Evolutionary conservation across 64 coral and sea anemone species (phyloP).

Genomic region (Montipora foliosa): DNA sequence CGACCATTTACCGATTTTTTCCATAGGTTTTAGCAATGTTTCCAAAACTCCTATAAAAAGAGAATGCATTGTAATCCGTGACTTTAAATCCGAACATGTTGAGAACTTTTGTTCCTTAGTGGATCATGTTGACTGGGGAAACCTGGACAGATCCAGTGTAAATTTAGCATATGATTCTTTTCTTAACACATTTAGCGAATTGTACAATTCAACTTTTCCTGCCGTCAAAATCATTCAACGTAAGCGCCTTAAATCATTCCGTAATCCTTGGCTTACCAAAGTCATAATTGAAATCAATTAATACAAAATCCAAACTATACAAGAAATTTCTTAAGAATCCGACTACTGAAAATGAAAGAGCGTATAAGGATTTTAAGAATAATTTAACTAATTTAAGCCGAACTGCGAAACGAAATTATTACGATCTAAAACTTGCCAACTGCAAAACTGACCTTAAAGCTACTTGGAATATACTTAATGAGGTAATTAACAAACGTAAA

Average conservation of each 20-base stretch:
- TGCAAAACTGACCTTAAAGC: too few species aligned
- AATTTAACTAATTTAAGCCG: slow-evolving; percentile 65
- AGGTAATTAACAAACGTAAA: too few species aligned
- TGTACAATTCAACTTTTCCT: slow-evolving; percentile 62
- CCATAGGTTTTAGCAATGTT: background rate
- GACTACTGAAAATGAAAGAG: background rate
- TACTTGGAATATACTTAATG: too few species aligned
- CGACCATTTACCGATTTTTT: slow-evolving; percentile 51
- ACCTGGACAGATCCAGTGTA: background rate
- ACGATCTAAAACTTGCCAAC: too few species aligned
- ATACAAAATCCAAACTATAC: slow-evolving; percentile 66
- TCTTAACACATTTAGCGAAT: slow-evolving; percentile 4
- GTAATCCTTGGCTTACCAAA: slow-evolving; percentile 73
- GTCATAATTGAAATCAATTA: slow-evolving; percentile 72
- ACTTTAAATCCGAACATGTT: slow-evolving; percentile 32
- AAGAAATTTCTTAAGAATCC: slow-evolving; percentile 51
- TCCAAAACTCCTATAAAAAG: background rate
- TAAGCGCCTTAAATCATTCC: background rate
- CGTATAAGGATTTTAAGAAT: slow-evolving; percentile 68
- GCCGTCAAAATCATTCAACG: slow-evolving; percentile 28
- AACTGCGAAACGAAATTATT: slow-evolving; percentile 14
- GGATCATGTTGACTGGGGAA: background rate
- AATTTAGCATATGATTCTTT: slow-evolving; percentile 25
- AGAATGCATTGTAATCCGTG: slow-evolving; percentile 18
- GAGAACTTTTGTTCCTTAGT: background rate